Evolutionary conservation across 2,797 vertebrate genomes (phyloP).

Genomic region (Cichlasoma orientale): DNA sequence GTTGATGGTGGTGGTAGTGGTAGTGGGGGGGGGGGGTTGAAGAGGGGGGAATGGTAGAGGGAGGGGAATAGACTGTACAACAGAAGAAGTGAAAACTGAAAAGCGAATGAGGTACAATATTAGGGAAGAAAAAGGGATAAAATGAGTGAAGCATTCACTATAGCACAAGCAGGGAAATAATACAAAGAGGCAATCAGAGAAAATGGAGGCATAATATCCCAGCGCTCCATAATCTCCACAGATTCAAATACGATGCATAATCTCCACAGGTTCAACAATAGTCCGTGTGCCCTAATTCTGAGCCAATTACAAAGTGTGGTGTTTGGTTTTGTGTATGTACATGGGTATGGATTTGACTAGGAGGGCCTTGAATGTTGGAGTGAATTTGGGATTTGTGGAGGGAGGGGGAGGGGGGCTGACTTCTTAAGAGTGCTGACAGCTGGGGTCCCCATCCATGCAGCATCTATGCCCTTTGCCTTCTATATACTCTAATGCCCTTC

Average conservation of each 20-base stretch:
- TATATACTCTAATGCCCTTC: constrained; percentile 80
- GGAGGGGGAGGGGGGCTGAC: constrained; percentile 3
- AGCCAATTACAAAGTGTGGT: constrained; percentile 68
- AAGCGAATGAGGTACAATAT: constrained; percentile 39
- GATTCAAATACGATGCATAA: constrained; percentile 75
- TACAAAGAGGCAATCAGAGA: constrained; percentile 72
- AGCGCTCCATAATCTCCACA: constrained; percentile 70
- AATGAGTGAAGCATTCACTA: constrained; percentile 42
- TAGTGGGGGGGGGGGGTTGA: neutral
- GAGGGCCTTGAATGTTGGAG: constrained; percentile 23
- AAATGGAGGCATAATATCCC: constrained; percentile 78
- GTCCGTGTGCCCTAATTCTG: constrained; percentile 71
- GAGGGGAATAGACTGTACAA: constrained; percentile 31
- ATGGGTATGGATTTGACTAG: constrained; percentile 31
- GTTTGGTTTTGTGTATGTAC: constrained; percentile 35
- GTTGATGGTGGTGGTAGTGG: neutral
- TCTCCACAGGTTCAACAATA: constrained; percentile 78
- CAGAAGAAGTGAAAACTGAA: constrained; percentile 47
- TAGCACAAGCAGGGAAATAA: constrained; percentile 51
- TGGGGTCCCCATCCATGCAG: constrained; percentile 65
- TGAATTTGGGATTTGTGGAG: constrained; percentile 35
- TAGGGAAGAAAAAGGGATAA: constrained; percentile 27
- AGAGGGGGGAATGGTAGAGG: constrained; percentile 21
- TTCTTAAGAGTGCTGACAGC: constrained; percentile 70
- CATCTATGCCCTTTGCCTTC: constrained; percentile 52